Evolutionary conservation across 1,140 invertebrate genomes (phyloP).

Genomic region (Rhagoletis pomonella): DNA sequence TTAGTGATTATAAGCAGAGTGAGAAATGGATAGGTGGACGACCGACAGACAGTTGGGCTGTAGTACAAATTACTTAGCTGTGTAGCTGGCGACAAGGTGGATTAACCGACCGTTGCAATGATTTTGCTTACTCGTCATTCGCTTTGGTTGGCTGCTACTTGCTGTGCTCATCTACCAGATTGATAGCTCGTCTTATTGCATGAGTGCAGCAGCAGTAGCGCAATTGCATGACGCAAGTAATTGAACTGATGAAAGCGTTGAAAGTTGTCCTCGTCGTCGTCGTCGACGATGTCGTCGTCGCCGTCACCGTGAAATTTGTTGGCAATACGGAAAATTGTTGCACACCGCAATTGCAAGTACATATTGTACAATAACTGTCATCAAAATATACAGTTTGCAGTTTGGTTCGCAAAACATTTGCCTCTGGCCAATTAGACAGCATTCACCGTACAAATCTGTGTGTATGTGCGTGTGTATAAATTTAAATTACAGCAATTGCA

Average conservation of each 20-base stretch:
- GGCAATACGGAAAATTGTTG: constrained; percentile 43
- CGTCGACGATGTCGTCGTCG: background rate
- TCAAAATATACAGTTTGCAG: background rate
- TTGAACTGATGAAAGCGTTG: background rate
- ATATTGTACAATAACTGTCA: background rate
- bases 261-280: constrained; percentile 13
- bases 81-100: background rate
- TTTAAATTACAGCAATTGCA: constrained; percentile 40
- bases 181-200: background rate
- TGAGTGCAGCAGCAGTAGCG: background rate
- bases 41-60: background rate
- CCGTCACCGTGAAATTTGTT: constrained; percentile 6
- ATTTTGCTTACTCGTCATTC: background rate
- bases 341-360: constrained; percentile 9
- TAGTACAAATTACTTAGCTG: too few species aligned
- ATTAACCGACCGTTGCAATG: background rate
- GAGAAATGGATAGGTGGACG: background rate
- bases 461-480: background rate
- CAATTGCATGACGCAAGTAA: constrained; percentile 17
- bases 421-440: constrained; percentile 15
- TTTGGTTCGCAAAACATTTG: constrained; percentile 33
- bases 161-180: background rate
- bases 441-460: background rate
- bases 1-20: background rate
- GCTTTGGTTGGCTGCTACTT: background rate